Evolutionary conservation across 2,797 vertebrate species (phyloP).

Genomic region (Pterois miles): DNA sequence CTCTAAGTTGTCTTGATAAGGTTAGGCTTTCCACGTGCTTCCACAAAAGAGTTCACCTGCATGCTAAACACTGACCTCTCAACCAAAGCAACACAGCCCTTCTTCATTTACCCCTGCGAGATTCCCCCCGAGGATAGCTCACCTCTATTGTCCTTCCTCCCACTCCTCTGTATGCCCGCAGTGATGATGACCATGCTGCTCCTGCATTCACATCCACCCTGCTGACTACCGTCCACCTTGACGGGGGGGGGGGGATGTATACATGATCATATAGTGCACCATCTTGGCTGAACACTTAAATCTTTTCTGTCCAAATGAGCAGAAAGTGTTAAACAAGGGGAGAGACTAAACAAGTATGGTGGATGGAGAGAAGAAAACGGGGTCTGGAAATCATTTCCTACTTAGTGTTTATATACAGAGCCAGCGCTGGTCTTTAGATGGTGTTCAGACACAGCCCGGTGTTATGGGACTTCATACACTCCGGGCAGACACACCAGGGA

Average conservation of each 20-base stretch:
- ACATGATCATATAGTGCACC: conserved; percentile 10
- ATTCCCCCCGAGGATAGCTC: conserved; percentile 72
- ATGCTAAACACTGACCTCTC: conserved; percentile 79
- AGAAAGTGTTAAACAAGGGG: conserved; percentile 35
- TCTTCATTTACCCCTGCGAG: conserved; percentile 73
- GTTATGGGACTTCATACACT: conserved; percentile 50
- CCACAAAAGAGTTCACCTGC: conserved; percentile 64
- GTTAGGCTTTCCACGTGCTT: conserved; percentile 59
- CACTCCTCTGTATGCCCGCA: conserved; percentile 64
- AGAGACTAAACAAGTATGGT: conserved; percentile 44
- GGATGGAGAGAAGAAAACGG: conserved; percentile 19
- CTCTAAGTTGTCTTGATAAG: conserved; percentile 61
- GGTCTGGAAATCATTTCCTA: conserved; percentile 79
- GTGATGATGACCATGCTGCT: conserved; percentile 70
- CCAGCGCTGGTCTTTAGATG: conserved; percentile 58
- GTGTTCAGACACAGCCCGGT: conserved; percentile 48
- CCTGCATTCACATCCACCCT: conserved; percentile 59
- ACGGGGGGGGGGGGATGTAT: conserved; percentile 25
- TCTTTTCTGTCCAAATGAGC: conserved; percentile 28
- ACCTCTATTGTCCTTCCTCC: conserved; percentile 76
- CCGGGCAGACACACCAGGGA: conserved; percentile 44
- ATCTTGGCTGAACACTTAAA: conserved; percentile 20
- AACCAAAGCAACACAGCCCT: conserved; percentile 63
- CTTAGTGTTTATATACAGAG: conserved; percentile 70
- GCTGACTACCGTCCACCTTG: conserved; percentile 47